A percentile compares a stretch with the other conserved stretches of the same genome.
Evolutionary conservation across 2,113 vertebrate genomes (phyloP).

Genomic region (Dicerorhinus sumatrensis): DNA sequence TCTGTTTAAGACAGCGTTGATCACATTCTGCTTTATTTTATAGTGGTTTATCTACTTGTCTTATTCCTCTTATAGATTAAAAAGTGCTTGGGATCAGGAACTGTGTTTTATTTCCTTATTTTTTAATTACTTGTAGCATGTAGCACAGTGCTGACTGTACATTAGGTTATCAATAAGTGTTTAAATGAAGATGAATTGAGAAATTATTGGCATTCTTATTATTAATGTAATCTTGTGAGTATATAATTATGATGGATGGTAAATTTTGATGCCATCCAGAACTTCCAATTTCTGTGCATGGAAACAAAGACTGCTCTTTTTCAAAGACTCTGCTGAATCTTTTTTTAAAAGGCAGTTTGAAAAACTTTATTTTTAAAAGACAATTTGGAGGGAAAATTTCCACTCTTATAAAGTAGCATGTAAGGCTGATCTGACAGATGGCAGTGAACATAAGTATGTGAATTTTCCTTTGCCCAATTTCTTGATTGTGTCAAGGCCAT

Average conservation of each 20-base stretch:
- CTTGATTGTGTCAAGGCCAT: neutral
- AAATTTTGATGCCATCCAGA: neutral
- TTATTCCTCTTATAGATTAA: conserved; percentile 42
- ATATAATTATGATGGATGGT: conserved; percentile 26
- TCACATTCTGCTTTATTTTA: neutral
- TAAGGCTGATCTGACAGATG: neutral
- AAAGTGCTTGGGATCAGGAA: neutral
- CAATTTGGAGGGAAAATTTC: neutral
- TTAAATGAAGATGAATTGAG: conserved; percentile 10
- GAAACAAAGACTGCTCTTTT: neutral
- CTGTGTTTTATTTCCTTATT: conserved; percentile 32
- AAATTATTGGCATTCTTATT: neutral
- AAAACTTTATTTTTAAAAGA: neutral
- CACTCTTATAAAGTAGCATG: neutral
- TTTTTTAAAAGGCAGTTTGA: neutral
- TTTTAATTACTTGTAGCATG: neutral
- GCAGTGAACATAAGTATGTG: neutral
- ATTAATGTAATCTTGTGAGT: neutral
- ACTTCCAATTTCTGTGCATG: neutral
- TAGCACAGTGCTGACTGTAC: neutral
- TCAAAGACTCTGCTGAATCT: neutral
- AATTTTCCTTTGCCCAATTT: neutral
- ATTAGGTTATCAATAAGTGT: conserved; percentile 3
- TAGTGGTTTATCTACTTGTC: neutral
- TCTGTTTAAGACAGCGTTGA: neutral